phyloP scores from a whole-genome alignment of 1,140 invertebrate genomes.

The Heterodera carotae region DNA sequence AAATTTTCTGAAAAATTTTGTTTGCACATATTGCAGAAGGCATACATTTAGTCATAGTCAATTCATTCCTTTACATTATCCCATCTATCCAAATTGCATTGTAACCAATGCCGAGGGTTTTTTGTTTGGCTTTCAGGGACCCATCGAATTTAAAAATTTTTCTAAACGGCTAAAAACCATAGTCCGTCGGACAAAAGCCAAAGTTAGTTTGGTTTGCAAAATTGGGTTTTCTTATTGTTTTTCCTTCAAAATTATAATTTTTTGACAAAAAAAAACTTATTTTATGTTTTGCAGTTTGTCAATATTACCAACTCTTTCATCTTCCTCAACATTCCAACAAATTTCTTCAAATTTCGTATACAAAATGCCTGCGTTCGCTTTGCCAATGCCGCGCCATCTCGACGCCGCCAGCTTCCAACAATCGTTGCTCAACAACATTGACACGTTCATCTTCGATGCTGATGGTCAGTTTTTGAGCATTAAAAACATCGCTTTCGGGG shows the following conservation, averaged over 20 bases:
- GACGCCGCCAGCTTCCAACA: slow-evolving; percentile 41
- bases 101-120: no score
- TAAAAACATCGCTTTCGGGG: no score
- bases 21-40: not conserved
- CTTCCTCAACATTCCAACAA: not conserved
- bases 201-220: no score
- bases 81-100: no score
- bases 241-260: not conserved
- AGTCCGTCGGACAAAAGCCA: no score
- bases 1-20: not conserved
- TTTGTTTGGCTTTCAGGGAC: no score
- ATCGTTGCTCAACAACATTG: slow-evolving; percentile 48
- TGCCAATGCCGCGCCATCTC: slow-evolving; percentile 23
- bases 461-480: slow-evolving; percentile 48
- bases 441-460: slow-evolving; percentile 65
- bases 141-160: no score
- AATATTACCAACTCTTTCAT: not conserved
- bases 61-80: not conserved
- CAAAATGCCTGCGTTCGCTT: not conserved
- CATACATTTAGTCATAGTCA: not conserved
- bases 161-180: no score
- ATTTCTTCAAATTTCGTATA: not conserved
- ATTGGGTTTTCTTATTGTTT: no score
- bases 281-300: not conserved
- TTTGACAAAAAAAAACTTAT: not conserved